These are phyloP conservation scores for Magallana nippona DNA, from an alignment of 2,888 invertebrate genomes.

Conservation along the genomic window DNA sequence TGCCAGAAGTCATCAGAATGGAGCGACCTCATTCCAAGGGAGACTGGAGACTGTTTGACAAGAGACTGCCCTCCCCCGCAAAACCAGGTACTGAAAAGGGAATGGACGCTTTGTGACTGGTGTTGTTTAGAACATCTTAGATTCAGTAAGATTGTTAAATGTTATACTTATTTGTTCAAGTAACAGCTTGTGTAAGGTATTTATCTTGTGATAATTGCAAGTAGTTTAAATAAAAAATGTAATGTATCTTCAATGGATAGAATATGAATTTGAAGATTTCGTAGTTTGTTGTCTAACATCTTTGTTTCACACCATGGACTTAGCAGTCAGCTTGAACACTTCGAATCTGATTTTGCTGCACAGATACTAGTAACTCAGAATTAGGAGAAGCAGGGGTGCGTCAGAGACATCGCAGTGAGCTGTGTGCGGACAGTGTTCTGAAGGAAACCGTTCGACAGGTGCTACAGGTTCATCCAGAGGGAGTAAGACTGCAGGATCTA, in stretches of 20 bases:
- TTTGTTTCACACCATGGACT: too few relatives aligned
- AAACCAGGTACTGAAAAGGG: slow-evolving; percentile 41
- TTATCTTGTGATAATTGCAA: too few relatives aligned
- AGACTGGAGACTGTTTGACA: slow-evolving; percentile 72
- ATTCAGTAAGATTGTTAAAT: too few relatives aligned
- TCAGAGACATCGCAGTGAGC: slow-evolving; percentile 40
- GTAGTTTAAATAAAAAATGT: too few relatives aligned
- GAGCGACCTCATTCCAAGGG: slow-evolving; percentile 68
- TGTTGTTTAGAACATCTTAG: too few relatives aligned
- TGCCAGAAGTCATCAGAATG: slow-evolving; percentile 64
- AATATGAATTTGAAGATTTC: too few relatives aligned
- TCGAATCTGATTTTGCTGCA: slow-evolving; percentile 1
- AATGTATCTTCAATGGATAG: too few relatives aligned
- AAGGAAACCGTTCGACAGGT: slow-evolving; percentile 67
- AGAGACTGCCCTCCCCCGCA: slow-evolving; percentile 49
- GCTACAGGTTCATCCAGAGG: slow-evolving; percentile 60
- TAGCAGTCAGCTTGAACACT: too few relatives aligned
- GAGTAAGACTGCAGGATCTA: slow-evolving; percentile 61
- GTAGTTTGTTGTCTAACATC: too few relatives aligned
- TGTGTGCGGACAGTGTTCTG: slow-evolving; percentile 47
- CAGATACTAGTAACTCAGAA: slow-evolving; percentile 1
- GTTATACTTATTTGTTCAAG: background rate
- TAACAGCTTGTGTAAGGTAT: too few relatives aligned
- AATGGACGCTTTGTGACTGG: background rate
- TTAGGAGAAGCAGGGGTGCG: background rate